Percentiles rank a stretch among this genome's conserved stretches.
Evolutionary conservation across 92 coral and sea anemone species (phyloP).

Genomic region (Zoanthus sansibaricus): DNA sequence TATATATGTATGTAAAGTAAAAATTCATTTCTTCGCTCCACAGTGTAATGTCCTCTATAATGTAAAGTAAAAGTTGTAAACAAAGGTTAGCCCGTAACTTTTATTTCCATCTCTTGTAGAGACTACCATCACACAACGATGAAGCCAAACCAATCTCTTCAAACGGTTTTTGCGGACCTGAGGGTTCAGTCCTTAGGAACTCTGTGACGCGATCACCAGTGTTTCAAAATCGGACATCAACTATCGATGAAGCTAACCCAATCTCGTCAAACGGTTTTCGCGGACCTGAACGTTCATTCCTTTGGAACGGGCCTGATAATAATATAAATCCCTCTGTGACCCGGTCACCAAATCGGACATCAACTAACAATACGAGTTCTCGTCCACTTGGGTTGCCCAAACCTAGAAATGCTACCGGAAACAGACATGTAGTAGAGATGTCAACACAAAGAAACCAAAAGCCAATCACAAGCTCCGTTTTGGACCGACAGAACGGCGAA

Average conservation of each 20-base stretch:
- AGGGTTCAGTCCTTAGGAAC: neutral
- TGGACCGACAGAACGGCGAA: neutral
- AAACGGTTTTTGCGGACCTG: neutral
- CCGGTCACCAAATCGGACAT: slow-evolving; percentile 32
- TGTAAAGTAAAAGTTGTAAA: neutral
- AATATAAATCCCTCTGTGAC: neutral
- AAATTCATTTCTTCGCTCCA: no score
- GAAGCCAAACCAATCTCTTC: slow-evolving; percentile 7
- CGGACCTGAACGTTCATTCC: neutral
- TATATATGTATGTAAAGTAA: no score
- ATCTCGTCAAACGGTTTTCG: neutral
- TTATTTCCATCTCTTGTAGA: neutral
- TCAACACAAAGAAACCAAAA: slow-evolving; percentile 15
- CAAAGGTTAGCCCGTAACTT: neutral
- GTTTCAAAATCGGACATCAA: neutral
- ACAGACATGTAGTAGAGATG: neutral
- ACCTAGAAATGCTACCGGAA: neutral
- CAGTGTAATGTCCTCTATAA: no score
- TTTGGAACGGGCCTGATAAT: neutral
- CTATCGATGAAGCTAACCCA: neutral
- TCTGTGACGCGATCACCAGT: slow-evolving; percentile 15
- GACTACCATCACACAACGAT: slow-evolving; percentile 31
- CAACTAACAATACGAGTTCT: neutral
- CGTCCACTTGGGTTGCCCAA: neutral
- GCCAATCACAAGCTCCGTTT: neutral